Evolutionary conservation across 2,797 vertebrate species (phyloP).

Genomic region (Catamblyrhynchus diadema): DNA sequence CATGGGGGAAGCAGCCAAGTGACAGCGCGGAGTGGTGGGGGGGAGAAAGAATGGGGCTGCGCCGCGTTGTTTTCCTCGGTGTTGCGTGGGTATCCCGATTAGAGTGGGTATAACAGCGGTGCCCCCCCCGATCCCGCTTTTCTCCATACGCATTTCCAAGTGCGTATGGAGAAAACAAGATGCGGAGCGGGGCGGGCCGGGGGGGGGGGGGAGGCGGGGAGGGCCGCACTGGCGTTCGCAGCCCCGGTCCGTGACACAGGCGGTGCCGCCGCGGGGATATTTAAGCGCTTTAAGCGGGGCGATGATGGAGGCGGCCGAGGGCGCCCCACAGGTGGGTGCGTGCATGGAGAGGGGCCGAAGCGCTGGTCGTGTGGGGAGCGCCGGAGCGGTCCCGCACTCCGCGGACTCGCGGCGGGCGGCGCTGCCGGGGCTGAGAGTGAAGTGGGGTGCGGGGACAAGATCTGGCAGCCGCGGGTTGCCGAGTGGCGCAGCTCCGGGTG

Average conservation of each 20-base stretch:
- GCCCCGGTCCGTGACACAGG: neutral
- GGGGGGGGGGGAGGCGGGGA: neutral
- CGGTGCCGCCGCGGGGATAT: neutral
- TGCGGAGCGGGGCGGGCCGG: neutral
- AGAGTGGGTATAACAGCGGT: neutral
- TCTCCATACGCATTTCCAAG: neutral
- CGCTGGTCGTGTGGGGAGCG: neutral
- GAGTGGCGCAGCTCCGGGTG: neutral
- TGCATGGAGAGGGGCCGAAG: neutral
- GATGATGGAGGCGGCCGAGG: neutral
- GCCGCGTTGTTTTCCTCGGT: neutral
- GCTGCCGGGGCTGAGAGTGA: neutral
- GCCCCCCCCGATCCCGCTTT: neutral
- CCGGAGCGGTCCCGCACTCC: neutral
- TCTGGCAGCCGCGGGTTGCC: neutral
- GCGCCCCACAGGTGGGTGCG: neutral
- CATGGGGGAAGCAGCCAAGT: neutral
- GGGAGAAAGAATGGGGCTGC: neutral
- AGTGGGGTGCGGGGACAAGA: neutral
- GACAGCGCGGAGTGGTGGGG: neutral
- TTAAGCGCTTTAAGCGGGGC: neutral
- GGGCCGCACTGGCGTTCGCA: neutral
- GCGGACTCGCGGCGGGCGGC: neutral
- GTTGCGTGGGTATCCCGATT: neutral
- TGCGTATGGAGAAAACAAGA: slow-evolving; percentile 3